These are phyloP conservation scores for Colostygia pectinataria DNA, from an alignment of 2,888 invertebrate genomes.

Conservation along the genomic window DNA sequence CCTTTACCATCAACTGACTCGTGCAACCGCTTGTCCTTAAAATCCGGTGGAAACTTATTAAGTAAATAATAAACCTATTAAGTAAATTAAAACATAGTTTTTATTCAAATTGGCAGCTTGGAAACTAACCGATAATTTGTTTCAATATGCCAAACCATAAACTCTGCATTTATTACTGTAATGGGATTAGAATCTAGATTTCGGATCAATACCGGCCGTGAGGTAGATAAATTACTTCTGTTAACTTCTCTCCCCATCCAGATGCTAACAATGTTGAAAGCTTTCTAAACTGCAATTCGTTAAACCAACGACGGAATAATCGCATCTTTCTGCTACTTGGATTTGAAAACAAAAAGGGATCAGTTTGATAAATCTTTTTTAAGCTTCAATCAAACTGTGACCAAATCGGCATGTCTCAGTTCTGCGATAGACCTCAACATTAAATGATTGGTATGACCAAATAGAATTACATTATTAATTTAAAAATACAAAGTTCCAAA, in stretches of 20 bases:
- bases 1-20: no score
- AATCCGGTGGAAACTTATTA: no score
- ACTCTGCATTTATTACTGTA: constrained; percentile 1
- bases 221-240: constrained; percentile 32
- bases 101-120: no score
- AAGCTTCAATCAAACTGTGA: not conserved
- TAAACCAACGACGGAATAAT: constrained; percentile 34
- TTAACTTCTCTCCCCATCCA: constrained; percentile 26
- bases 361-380: constrained; percentile 13
- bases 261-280: constrained; percentile 32
- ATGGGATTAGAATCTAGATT: constrained; percentile 9
- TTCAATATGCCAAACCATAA: constrained; percentile 7
- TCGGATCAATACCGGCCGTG: constrained; percentile 19
- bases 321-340: constrained; percentile 27
- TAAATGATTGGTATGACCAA: no score
- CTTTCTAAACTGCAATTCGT: constrained; percentile 37
- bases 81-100: no score
- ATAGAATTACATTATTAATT: no score
- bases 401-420: not conserved
- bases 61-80: no score
- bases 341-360: constrained; percentile 17
- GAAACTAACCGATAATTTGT: no score
- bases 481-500: no score
- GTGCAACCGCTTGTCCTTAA: no score
- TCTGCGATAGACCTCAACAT: no score